Percentiles rank a stretch among this genome's conserved stretches.
Conservation (phyloP, 2,113 vertebrate species). For the Scophthalmus maximus region DNA sequence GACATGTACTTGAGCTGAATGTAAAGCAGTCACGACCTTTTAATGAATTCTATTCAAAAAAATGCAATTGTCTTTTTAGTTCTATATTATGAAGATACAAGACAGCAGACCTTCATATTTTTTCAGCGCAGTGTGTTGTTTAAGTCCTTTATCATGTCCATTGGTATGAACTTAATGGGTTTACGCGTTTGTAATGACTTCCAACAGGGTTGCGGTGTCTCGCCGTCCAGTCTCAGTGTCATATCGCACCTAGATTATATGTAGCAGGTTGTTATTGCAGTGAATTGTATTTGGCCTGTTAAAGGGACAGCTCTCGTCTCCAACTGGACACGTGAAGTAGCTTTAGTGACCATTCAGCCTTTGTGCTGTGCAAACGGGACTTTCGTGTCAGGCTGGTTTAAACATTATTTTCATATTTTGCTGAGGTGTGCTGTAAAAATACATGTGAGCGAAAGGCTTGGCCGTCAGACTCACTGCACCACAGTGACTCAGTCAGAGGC, state of each 20-base stretch:
- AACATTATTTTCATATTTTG: slow-evolving; percentile 21
- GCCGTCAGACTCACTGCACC: slow-evolving; percentile 16
- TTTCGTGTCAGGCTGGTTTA: slow-evolving; percentile 6
- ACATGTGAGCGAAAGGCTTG: background rate
- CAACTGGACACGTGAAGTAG: background rate
- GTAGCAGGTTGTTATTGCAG: too few species aligned
- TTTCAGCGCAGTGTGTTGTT: background rate
- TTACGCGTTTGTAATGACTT: background rate
- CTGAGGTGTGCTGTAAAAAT: slow-evolving; percentile 27
- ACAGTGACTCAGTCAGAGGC: slow-evolving; percentile 40
- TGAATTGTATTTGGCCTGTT: background rate
- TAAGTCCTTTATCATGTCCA: too few species aligned
- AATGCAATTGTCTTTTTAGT: too few species aligned
- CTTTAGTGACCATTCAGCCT: background rate
- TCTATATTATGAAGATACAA: background rate
- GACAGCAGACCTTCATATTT: background rate
- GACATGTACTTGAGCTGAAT: background rate
- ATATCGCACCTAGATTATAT: background rate
- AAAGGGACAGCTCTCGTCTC: background rate
- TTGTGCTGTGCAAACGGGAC: slow-evolving; percentile 4
- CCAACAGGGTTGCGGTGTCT: background rate
- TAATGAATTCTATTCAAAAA: too few species aligned
- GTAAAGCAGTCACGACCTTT: too few species aligned
- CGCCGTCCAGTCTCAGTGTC: background rate
- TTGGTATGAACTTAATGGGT: background rate